A percentile compares a stretch with the other conserved stretches of the same genome.
Conservation (phyloP, 2,888 invertebrate genomes). For the Hypomecis punctinalis region DNA sequence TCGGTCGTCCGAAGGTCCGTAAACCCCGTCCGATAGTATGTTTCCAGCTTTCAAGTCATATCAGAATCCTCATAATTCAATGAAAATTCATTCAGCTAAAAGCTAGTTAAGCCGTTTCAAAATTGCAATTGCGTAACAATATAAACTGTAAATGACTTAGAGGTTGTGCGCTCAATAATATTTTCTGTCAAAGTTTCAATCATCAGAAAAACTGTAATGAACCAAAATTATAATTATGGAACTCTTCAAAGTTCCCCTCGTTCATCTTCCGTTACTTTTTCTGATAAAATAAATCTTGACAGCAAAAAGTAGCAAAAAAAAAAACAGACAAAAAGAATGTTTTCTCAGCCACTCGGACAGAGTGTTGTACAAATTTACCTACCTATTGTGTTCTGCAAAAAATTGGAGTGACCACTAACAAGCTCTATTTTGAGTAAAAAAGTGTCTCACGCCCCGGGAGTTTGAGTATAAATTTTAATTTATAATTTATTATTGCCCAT, state of each 20-base stretch:
- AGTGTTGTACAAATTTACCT: constrained; percentile 65
- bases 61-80: no score
- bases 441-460: constrained; percentile 59
- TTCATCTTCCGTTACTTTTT: constrained; percentile 20
- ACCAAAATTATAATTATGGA: neutral
- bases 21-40: no score
- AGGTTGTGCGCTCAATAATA: no score
- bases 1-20: no score
- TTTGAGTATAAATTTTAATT: constrained; percentile 32
- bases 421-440: constrained; percentile 54
- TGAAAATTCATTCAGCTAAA: no score
- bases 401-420: constrained; percentile 67
- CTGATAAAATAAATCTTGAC: constrained; percentile 25
- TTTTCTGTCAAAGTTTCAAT: no score
- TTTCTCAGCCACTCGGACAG: constrained; percentile 63
- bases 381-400: constrained; percentile 52
- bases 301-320: constrained; percentile 22
- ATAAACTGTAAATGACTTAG: no score
- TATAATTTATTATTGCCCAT: neutral
- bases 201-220: no score
- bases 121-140: no score
- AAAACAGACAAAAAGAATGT: constrained; percentile 50
- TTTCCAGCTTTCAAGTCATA: no score
- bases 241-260: constrained; percentile 1
- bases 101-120: no score